Evolutionary conservation across 92 coral and sea anemone species (phyloP), one percentile per base, ranked within the genome.

Genomic region (Phenganax stokvisi): DNA sequence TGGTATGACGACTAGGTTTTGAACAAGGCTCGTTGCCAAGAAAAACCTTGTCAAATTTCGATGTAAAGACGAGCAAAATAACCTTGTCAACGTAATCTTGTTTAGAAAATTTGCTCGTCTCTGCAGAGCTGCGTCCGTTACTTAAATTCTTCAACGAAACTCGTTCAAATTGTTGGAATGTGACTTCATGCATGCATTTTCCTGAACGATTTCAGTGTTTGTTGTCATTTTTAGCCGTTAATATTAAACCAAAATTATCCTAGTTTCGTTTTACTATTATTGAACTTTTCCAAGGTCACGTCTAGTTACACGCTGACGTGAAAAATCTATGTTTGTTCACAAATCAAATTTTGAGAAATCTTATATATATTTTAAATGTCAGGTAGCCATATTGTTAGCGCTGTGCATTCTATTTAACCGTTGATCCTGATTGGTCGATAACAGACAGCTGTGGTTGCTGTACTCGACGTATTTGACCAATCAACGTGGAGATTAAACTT

Each of bases 401-500:
- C 16, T 68, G 54, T 37, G 73, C 61, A 59, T 75, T 20, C 37
- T 75, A 75, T 75, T 75, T 75, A 54, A 5, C 13, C 7, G 47
- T 59, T 51, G 64, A 6, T 10, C 44, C 52, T 25, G 13, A 75
- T 75, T 75, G 80, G 80, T 57, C 25, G 63, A 27, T 29, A 51
- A 2, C 28, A 8, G 64, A 57, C 80, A 75, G 80, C 80, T 75
- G 80, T 20, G 31, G 62, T 56, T 56, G 66, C 25, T 59, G 64
- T 28, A 55, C 57, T 9, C 66, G 61, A 75, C 51, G 25, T 54
- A 13, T 30, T 56, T 51, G 52, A 17, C 80, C 80, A 75, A 75
- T 75, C 80, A 27, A n/a, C 20, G 10, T 56, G 13, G 51, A 57
- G 62, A 54, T 28, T 75, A n/a, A 54, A 55, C 12, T 75, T 57